Base-by-base conservation (phyloP, 1,140 invertebrate species). In the Apis dorsata region DNA sequence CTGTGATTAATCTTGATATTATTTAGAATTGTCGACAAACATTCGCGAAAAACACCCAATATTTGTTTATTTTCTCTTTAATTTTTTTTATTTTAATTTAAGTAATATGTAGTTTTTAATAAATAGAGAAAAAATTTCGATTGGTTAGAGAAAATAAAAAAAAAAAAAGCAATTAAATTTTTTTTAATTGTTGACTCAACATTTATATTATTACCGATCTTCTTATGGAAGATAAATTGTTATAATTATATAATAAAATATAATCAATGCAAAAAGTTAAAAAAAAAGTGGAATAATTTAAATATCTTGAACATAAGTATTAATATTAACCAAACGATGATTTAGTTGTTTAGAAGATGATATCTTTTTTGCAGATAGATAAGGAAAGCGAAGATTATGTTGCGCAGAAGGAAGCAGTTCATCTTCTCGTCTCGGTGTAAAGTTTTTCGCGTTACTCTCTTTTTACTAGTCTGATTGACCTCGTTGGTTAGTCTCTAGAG, bases 361-460 rank as follows among this genome's bases (percentile, higher is more conserved):
- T 17, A 28, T 34, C 15, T 28, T 44, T 44, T 19, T 12, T 44
- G 2, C 28, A 19, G 4, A 68, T 68, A 68, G 65, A 68, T 68
- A 68, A 68, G 34, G 65, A 68, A 66, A 65, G 24, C 63, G 63
- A 65, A 28, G 63, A 65, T 65, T 65, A 65, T 34, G 63, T 28
- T 28, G 63, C 15, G 24, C 24, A 65, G 63, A 13, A 34, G 28
- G 34, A 68, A 49, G 19, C 34, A 11, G 44, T 68, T 68, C 34
- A 49, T 68, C 66, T 44, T 49, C 34, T 68, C 21, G 44, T 68
- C 66, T 68, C 34, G 44, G 19, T 44, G 7, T 19, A 19, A 19
- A 44, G 65, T 66, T 66, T 19, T 15, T 17, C 1, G 65, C 17
- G 34, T 68, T 68, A n/a, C 21, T 68, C 10, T 49, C 49, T 68